Evolutionary conservation across 2,797 vertebrate species (phyloP), one percentile per base, ranked within the genome.

Genomic region (Poecilia wingei): DNA sequence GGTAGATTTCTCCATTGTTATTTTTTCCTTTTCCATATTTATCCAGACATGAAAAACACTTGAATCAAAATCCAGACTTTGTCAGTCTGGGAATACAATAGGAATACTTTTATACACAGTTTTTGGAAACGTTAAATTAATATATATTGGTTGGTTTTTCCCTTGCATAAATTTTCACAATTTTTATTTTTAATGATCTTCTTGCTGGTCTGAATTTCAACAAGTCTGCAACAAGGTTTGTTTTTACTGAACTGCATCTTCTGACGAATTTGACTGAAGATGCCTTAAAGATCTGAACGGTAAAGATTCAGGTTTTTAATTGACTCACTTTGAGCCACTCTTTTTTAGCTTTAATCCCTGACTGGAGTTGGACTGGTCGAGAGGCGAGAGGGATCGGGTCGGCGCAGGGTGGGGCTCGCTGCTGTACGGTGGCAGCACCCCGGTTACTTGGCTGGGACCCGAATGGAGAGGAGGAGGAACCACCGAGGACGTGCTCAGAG

Each of bases 261-360:
- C 55, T 64, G 43, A 75, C 3, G 14, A 3, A 59, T 78, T 22
- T 53, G 12, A n/a, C 6, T 18, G 9, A 59, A 10, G 7, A 59
- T 78, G 25, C 2, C 51, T 53, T 53, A 9, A 28, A 10, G 22
- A 22, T 25, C 18, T 31, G 9, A 74, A 59, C 10, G 6, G 43
- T 22, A 25, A 1, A 45, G 45, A 47, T 36, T 53, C 25, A 25
- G 22, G 22, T 25, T 53, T 53, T 53, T 53, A 53, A 53, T 25
- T 8, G 22, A 96, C 97, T 97, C 92, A 99, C 98, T 97, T 98
- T 78, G 98, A 98, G 51, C 96, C 91, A 77, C 95, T 97, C 86
- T 96, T 97, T 90, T 98, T 98, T 85, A 98, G 95, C 89, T 96
- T 98, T 83, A 97, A 94, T 57, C 95, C 97, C 3, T 97, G 96